Conservation (phyloP, 2,888 invertebrate genomes). For the Strigamia transsilvanica region DNA sequence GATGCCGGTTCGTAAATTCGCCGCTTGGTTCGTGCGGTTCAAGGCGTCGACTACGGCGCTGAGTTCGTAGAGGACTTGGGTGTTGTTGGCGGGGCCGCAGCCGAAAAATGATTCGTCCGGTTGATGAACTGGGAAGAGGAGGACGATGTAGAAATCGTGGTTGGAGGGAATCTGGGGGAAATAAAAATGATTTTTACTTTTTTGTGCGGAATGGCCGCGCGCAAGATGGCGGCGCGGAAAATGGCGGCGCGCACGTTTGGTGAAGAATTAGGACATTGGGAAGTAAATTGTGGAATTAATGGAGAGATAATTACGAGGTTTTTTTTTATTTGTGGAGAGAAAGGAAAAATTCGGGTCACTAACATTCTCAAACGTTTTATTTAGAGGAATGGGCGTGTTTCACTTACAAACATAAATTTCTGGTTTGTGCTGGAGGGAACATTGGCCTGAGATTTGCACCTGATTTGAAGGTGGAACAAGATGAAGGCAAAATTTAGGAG, state of each 20-base stretch:
- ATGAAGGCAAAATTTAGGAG: background rate
- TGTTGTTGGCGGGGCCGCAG: constrained; percentile 61
- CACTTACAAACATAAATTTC: constrained; percentile 12
- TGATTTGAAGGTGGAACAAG: constrained; percentile 5
- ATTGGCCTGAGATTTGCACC: constrained; percentile 19
- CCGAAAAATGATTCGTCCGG: constrained; percentile 60
- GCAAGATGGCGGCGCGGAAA: too few relatives aligned
- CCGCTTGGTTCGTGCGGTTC: background rate
- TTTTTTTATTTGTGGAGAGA: background rate
- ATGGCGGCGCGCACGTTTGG: background rate
- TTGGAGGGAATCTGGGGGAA: constrained; percentile 58
- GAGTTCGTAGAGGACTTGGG: background rate
- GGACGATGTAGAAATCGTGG: constrained; percentile 59
- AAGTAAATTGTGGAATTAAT: background rate
- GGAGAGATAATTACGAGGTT: background rate
- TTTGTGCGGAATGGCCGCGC: too few relatives aligned
- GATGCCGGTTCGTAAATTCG: background rate
- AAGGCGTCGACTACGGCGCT: background rate
- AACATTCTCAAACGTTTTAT: background rate
- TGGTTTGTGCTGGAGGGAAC: background rate
- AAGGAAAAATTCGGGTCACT: constrained; percentile 12
- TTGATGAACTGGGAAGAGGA: constrained; percentile 59
- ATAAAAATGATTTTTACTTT: background rate
- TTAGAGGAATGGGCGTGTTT: background rate
- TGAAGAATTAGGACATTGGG: background rate